These are phyloP conservation scores for Ibycter americanus DNA, from an alignment of 2,797 vertebrate species.

Conservation along the genomic window DNA sequence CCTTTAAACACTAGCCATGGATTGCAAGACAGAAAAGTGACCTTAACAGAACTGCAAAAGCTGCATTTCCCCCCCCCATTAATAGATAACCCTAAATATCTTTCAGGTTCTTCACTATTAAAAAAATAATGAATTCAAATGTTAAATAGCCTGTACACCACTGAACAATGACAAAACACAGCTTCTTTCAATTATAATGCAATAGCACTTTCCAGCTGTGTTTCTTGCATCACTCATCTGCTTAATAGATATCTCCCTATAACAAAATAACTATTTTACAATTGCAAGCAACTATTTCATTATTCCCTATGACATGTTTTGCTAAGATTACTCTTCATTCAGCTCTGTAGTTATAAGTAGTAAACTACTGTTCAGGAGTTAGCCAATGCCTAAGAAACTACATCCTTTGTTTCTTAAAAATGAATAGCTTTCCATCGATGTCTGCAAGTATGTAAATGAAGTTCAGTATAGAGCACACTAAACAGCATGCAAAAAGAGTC, in stretches of 20 bases:
- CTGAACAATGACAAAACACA: neutral
- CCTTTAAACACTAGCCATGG: neutral
- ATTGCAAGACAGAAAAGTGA: neutral
- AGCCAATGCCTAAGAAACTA: neutral
- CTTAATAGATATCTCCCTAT: neutral
- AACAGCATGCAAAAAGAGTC: neutral
- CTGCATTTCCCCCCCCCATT: neutral
- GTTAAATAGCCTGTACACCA: neutral
- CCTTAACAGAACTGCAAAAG: neutral
- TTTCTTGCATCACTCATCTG: neutral
- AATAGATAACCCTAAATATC: neutral
- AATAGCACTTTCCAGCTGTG: neutral
- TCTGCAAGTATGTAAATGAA: neutral
- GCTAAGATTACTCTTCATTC: neutral
- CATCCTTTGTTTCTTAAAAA: neutral
- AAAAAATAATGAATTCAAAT: neutral
- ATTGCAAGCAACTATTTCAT: neutral
- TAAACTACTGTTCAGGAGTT: neutral
- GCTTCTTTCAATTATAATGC: neutral
- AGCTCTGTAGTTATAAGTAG: neutral
- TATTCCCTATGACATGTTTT: neutral
- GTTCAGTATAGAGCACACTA: neutral
- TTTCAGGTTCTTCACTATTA: neutral
- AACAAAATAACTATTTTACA: neutral
- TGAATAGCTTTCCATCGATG: rapidly evolving